These are phyloP conservation scores for Podocnemis expansa DNA, from an alignment of 2,113 vertebrate genomes.

Conservation along the genomic window DNA sequence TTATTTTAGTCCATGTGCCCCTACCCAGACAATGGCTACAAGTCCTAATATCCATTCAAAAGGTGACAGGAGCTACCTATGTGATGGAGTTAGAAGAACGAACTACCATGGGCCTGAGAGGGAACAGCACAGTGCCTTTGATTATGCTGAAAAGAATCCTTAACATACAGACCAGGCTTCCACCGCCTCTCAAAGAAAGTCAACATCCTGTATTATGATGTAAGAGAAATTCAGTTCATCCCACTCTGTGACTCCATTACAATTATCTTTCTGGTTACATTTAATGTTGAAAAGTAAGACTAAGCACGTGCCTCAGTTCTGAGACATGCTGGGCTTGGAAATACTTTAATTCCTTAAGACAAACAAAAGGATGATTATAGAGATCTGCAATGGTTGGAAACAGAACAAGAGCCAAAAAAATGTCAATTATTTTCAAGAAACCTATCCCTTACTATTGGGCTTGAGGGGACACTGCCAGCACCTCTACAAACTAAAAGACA, in stretches of 20 bases:
- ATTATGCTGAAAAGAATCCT: neutral
- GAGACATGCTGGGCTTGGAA: neutral
- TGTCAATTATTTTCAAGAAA: rapidly evolving
- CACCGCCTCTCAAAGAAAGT: neutral
- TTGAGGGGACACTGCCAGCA: neutral
- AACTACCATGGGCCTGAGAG: neutral
- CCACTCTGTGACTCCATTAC: neutral
- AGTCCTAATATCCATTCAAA: neutral
- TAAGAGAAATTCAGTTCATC: neutral
- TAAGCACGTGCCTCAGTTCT: neutral
- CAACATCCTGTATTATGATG: neutral
- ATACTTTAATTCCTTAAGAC: neutral
- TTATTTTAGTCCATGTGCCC: neutral
- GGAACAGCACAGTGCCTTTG: neutral
- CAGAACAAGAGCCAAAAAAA: neutral
- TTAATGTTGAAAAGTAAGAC: neutral
- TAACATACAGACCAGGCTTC: neutral
- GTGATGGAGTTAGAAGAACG: neutral
- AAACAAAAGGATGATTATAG: neutral
- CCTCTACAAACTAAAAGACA: neutral
- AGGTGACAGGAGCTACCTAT: neutral
- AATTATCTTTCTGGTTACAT: neutral
- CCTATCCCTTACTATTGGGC: rapidly evolving
- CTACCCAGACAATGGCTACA: neutral
- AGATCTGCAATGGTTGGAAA: neutral